A percentile compares a stretch with the other conserved stretches of the same genome.
These are phyloP conservation scores for Erebia ligea DNA, from an alignment of 2,888 invertebrate genomes.

Conservation along the genomic window DNA sequence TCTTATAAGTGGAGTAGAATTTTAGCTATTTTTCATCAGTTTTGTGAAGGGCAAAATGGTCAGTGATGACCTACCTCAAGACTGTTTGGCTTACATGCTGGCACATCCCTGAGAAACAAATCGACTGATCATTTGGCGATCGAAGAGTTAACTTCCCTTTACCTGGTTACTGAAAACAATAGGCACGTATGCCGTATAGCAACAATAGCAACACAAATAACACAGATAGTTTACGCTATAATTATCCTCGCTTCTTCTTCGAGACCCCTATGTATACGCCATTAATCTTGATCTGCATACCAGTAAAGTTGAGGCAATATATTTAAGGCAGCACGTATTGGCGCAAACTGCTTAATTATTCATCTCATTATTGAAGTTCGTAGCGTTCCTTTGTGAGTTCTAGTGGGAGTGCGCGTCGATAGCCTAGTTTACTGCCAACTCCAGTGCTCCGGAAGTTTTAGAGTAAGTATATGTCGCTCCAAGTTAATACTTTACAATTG, in stretches of 20 bases:
- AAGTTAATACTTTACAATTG: slow-evolving; percentile 41
- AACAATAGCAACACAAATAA: no score
- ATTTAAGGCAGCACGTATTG: slow-evolving; percentile 47
- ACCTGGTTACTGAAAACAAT: no score
- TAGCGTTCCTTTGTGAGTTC: slow-evolving; percentile 65
- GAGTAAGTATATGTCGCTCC: slow-evolving; percentile 64
- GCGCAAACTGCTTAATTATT: slow-evolving; percentile 71
- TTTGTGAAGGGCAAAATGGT: neutral
- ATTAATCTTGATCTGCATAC: slow-evolving; percentile 17
- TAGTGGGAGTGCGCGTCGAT: slow-evolving; percentile 67
- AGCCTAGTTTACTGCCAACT: slow-evolving; percentile 67
- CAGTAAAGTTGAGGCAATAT: slow-evolving; percentile 21
- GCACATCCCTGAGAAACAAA: no score
- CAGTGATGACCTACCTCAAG: no score
- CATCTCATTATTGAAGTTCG: slow-evolving; percentile 79
- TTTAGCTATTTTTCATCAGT: neutral
- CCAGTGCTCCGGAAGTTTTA: slow-evolving; percentile 57
- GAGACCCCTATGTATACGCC: neutral
- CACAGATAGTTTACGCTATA: neutral
- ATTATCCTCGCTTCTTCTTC: neutral
- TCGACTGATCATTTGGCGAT: no score
- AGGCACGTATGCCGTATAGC: no score
- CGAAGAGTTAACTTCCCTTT: no score
- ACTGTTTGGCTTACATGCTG: no score
- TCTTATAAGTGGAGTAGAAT: no score